These are phyloP conservation scores for Metridium senile DNA, from an alignment of 92 coral and sea anemone species.

Conservation along the genomic window DNA sequence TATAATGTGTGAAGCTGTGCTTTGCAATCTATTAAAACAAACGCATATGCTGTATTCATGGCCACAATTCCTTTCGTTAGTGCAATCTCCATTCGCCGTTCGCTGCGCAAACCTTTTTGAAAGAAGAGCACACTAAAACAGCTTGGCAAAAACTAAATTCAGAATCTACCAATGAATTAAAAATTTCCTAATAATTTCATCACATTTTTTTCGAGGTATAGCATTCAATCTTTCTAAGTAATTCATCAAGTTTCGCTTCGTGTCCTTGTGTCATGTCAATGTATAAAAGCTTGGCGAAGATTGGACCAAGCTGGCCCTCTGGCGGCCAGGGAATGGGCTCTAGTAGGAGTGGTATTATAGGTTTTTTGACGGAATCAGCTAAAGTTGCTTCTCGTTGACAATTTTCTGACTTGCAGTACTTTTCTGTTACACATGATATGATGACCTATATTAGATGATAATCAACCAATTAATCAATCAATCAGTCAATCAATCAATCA, in stretches of 20 bases:
- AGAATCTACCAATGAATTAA: background rate
- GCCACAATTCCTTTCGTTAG: too few species aligned
- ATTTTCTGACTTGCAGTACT: constrained; percentile 79
- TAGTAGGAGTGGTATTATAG: constrained; percentile 79
- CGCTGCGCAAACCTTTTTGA: too few species aligned
- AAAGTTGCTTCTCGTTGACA: constrained; percentile 91
- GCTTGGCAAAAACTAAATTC: background rate
- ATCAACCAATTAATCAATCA: background rate
- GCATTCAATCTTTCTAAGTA: background rate
- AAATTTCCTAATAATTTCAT: background rate
- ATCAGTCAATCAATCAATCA: background rate
- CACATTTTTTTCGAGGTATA: background rate
- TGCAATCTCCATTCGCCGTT: too few species aligned
- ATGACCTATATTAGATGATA: constrained; percentile 53
- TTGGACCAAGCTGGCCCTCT: constrained; percentile 77
- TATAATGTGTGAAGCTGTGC: too few species aligned
- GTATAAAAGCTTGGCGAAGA: constrained; percentile 81
- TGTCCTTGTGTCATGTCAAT: constrained; percentile 54
- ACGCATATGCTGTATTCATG: too few species aligned
- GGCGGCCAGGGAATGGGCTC: constrained; percentile 92
- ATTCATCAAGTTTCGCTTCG: constrained; percentile 6
- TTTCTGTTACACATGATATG: constrained; percentile 74
- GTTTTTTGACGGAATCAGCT: constrained; percentile 79
- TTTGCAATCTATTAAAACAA: too few species aligned
- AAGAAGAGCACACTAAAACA: background rate